Percentiles rank a stretch among this genome's conserved stretches.
Evolutionary conservation across 2,113 vertebrate species (phyloP).

Genomic region (Perca fluviatilis): DNA sequence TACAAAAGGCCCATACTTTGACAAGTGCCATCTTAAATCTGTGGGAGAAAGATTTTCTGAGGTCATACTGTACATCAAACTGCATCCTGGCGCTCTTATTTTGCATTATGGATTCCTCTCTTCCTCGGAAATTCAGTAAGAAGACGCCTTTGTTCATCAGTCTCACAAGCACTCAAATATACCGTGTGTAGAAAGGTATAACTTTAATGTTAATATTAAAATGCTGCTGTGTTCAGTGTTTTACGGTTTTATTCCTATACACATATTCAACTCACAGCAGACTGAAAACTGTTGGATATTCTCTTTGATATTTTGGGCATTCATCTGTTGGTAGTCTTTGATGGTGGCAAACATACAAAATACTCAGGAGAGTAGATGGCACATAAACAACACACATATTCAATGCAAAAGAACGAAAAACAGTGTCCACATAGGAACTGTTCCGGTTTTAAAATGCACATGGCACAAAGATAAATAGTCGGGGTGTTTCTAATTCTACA

Average conservation of each 20-base stretch:
- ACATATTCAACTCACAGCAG: slow-evolving; percentile 9
- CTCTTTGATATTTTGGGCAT: slow-evolving; percentile 44
- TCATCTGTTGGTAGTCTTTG: slow-evolving; percentile 27
- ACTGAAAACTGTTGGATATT: slow-evolving; percentile 24
- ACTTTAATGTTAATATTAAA: slow-evolving; percentile 53
- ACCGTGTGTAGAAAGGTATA: slow-evolving; percentile 18
- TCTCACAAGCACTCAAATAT: slow-evolving; percentile 17
- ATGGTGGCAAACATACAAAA: slow-evolving; percentile 8
- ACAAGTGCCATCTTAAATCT: slow-evolving; percentile 37
- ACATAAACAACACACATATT: background rate
- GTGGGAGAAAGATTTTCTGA: slow-evolving; percentile 20
- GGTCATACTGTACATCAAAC: slow-evolving; percentile 48
- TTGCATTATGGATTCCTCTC: slow-evolving; percentile 50
- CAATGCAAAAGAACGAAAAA: background rate
- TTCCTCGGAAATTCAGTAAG: slow-evolving; percentile 38
- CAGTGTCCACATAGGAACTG: background rate
- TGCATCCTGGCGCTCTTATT: slow-evolving; percentile 18
- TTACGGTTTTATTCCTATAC: background rate
- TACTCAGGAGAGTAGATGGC: background rate
- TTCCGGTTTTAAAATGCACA: background rate
- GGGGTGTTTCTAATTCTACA: background rate
- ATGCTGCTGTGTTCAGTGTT: background rate
- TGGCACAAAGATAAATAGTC: background rate
- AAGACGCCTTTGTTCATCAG: slow-evolving; percentile 24
- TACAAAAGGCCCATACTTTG: slow-evolving; percentile 28